These are phyloP conservation scores for Drosophila ironensis DNA, from an alignment of 1,140 invertebrate species.

Conservation along the genomic window DNA sequence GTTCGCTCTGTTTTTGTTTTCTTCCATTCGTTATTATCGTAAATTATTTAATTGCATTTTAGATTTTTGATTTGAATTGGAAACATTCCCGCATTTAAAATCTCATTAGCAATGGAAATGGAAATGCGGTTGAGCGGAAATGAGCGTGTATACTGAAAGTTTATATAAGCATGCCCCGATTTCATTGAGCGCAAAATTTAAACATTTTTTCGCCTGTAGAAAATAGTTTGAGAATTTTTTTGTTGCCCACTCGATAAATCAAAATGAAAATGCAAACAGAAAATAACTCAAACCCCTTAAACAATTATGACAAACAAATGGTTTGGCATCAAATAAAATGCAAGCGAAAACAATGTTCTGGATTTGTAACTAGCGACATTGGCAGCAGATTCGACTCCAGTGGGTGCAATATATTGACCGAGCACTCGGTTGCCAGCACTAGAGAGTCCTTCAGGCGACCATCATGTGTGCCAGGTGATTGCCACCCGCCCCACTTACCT, in stretches of 20 bases:
- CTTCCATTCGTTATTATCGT: slow-evolving; percentile 20
- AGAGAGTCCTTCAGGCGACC: slow-evolving; percentile 17
- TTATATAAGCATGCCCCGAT: slow-evolving; percentile 1
- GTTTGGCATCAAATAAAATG: slow-evolving; percentile 7
- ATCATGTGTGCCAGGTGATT: background rate
- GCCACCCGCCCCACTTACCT: slow-evolving; percentile 58
- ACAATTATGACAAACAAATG: slow-evolving; percentile 41
- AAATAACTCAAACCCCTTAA: slow-evolving; percentile 10
- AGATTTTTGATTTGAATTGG: slow-evolving; percentile 40
- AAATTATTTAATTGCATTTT: slow-evolving; percentile 70
- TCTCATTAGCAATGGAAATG: slow-evolving; percentile 43
- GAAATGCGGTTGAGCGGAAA: slow-evolving; percentile 27
- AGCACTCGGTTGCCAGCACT: slow-evolving; percentile 43
- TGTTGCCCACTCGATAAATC: slow-evolving; percentile 42
- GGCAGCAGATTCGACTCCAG: slow-evolving; percentile 21
- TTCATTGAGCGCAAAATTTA: background rate
- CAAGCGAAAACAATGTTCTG: slow-evolving; percentile 44
- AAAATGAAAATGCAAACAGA: slow-evolving; percentile 10
- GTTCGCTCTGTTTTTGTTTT: slow-evolving; percentile 10
- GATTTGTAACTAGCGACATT: slow-evolving; percentile 15
- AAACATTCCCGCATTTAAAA: slow-evolving; percentile 57
- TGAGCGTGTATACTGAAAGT: slow-evolving; percentile 1
- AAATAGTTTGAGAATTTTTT: background rate
- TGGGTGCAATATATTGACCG: slow-evolving; percentile 53
- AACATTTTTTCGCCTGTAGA: background rate